Evolutionary conservation across 2,797 vertebrate genomes (phyloP).

Genomic region (Danio albolineatus): DNA sequence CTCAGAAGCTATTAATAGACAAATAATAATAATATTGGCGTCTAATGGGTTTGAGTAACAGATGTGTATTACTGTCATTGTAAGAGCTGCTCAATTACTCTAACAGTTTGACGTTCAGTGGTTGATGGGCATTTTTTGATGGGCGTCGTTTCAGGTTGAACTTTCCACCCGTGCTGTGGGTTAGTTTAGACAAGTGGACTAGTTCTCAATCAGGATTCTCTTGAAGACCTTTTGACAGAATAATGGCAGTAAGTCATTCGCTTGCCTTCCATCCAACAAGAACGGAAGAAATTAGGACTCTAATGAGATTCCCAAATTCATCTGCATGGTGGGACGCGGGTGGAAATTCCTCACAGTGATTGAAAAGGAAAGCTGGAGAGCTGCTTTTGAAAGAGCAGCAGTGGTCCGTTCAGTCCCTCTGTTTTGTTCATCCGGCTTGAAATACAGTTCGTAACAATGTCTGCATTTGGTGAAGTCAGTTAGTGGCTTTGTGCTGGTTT

Average conservation of each 20-base stretch:
- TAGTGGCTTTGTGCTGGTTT: slow-evolving; percentile 66
- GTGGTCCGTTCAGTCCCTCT: slow-evolving; percentile 56
- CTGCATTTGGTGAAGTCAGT: slow-evolving; percentile 69
- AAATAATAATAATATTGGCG: slow-evolving; percentile 56
- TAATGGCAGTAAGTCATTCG: slow-evolving; percentile 60
- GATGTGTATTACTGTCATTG: slow-evolving; percentile 63
- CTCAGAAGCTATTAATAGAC: slow-evolving; percentile 51
- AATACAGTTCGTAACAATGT: slow-evolving; percentile 59
- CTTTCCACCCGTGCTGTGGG: neutral
- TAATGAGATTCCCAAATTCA: slow-evolving; percentile 69
- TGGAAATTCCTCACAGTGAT: slow-evolving; percentile 55
- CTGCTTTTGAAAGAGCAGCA: slow-evolving; percentile 61
- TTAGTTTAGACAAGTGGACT: slow-evolving; percentile 44
- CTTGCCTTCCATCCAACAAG: slow-evolving; percentile 64
- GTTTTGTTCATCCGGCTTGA: slow-evolving; percentile 45
- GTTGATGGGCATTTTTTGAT: neutral
- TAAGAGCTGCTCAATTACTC: slow-evolving; percentile 66
- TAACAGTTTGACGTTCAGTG: slow-evolving; percentile 59
- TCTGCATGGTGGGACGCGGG: slow-evolving; percentile 54
- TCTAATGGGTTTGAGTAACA: slow-evolving; percentile 61
- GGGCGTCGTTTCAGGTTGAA: neutral
- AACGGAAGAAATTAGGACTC: slow-evolving; percentile 48
- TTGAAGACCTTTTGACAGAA: slow-evolving; percentile 71
- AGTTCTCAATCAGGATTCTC: slow-evolving; percentile 54
- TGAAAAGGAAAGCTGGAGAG: slow-evolving; percentile 65